Evolutionary conservation across 2,797 vertebrate species (phyloP).

Genomic region (Prionace glauca): DNA sequence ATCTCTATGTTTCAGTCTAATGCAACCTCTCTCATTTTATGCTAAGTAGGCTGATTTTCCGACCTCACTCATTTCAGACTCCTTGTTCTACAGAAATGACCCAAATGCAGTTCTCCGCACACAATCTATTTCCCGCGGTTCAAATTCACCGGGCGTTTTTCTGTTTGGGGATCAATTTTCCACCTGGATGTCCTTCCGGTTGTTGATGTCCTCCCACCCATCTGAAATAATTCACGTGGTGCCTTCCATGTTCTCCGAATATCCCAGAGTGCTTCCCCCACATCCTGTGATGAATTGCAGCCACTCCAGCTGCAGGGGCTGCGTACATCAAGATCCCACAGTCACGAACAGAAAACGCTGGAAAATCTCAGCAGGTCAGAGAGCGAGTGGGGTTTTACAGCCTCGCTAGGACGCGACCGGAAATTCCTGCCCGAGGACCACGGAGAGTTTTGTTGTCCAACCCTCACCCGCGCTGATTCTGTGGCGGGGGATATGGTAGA

Average conservation of each 20-base stretch:
- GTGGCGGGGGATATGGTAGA: too few relatives aligned
- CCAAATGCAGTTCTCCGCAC: background rate
- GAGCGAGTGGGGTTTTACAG: too few relatives aligned
- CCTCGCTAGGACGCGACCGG: too few relatives aligned
- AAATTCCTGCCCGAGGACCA: too few relatives aligned
- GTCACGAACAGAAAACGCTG: too few relatives aligned
- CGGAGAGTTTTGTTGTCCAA: too few relatives aligned
- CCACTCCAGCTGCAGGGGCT: background rate
- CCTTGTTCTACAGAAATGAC: background rate
- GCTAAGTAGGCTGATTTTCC: background rate
- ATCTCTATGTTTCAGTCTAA: background rate
- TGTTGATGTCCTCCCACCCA: background rate
- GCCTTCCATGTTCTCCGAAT: background rate
- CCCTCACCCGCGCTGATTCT: too few relatives aligned
- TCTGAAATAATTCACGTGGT: background rate
- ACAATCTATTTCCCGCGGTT: background rate
- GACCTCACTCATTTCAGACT: background rate
- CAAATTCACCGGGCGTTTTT: background rate
- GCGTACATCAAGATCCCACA: background rate
- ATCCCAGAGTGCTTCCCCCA: background rate
- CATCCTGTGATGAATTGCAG: background rate
- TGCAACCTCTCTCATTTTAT: background rate
- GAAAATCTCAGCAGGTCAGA: too few relatives aligned
- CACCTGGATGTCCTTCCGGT: too few relatives aligned
- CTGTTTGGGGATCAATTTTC: background rate